Evolutionary conservation across 2,797 vertebrate species (phyloP), one percentile per base, ranked within the genome.

Genomic region (Salmo trutta): DNA sequence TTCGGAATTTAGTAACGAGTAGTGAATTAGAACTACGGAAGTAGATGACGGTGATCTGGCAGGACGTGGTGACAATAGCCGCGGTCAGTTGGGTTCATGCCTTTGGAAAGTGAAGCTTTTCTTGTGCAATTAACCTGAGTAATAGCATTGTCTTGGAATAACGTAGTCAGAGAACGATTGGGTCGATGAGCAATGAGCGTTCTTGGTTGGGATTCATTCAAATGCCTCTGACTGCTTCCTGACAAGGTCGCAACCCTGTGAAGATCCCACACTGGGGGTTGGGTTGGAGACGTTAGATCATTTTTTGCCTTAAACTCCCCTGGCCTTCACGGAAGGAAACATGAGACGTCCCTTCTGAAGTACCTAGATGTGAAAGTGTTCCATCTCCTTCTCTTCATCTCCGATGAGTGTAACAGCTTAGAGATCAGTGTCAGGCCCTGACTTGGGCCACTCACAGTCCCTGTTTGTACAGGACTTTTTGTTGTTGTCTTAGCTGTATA

Each of bases 401-500:
- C 62, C 3, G 10, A 24, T 10, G 64, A 52, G 47, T 75, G 47
- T 53, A 65, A 68, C 21, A 21, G 15, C 21, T 67, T 31, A 68
- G 64, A 67, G 64, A 67, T 52, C 17, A 53, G 47, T 75, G 62
- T 65, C 41, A 31, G 41, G 64, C 65, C 19, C 74, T n/a, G 15
- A 29, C 64, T 53, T 15, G 47, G 56, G 33, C 33, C 73, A 3
- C 4, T 36, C 31, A 8, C 24, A 24, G 69, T 27, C 10, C 41
- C 29, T 77, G 69, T 77, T 77, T 76, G 67, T 56, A 77, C 70
- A 73, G 70, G 56, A 14, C 16, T 19, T 51, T n/a, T 62, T 56
- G 52, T 73, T 77, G 64, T 73, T 78, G 64, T 68, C 33, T 27
- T 74, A 68, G 71, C 77, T 41, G 71, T 74, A 66, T 67, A 31